phyloP scores from a whole-genome alignment of 2,888 invertebrate species.

The Metacarcinus magister region DNA sequence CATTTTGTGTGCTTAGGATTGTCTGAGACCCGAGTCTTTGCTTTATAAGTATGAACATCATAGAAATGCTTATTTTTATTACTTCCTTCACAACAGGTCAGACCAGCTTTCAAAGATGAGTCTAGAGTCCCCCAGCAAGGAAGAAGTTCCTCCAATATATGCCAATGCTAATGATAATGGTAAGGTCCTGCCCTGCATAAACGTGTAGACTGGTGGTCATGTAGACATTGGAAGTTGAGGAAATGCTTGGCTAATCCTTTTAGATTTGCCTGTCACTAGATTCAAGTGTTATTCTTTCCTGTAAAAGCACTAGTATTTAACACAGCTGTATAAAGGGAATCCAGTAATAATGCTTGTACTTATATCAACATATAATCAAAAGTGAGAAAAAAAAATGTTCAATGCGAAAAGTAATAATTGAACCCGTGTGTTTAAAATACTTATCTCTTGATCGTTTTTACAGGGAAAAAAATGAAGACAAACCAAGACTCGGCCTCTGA shows the following conservation, averaged over 20 bases:
- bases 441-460: not conserved
- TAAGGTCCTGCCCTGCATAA: not conserved
- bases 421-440: not conserved
- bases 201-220: not conserved
- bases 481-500: not conserved
- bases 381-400: not conserved
- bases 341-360: not conserved
- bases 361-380: not conserved
- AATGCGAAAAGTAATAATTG: not conserved
- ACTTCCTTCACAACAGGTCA: constrained; percentile 67
- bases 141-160: constrained; percentile 67
- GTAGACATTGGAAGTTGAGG: not conserved
- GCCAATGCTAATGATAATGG: constrained; percentile 54
- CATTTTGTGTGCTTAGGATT: too few species aligned
- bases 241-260: not conserved
- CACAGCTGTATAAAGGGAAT: not conserved
- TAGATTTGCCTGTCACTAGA: not conserved
- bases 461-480: constrained; percentile 34
- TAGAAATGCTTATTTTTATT: constrained; percentile 37
- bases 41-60: not conserved
- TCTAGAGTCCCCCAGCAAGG: constrained; percentile 78
- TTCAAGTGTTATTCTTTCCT: not conserved
- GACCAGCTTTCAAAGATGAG: constrained; percentile 78
- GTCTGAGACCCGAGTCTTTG: too few species aligned
- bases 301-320: not conserved